Conservation (phyloP, 2,888 invertebrate species). For the Andrena fulva region DNA sequence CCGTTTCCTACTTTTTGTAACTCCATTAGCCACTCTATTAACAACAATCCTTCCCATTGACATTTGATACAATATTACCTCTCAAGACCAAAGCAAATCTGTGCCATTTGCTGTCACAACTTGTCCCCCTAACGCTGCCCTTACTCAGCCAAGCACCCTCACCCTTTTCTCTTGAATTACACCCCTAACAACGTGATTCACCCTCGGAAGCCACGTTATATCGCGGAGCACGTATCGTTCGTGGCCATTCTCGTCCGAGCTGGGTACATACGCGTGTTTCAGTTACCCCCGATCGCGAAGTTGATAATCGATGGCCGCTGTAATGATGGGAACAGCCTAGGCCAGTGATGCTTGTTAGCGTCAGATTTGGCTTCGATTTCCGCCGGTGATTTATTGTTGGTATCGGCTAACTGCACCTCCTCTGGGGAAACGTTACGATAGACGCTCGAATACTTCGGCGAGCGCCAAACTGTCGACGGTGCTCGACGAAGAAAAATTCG, state of each 20-base stretch:
- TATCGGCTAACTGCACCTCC: slow-evolving; percentile 33
- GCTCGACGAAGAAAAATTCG: slow-evolving; percentile 2
- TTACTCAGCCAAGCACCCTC: background rate
- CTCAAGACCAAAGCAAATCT: too few relatives aligned
- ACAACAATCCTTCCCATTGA: too few relatives aligned
- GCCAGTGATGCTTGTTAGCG: slow-evolving; percentile 42
- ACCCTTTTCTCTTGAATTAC: background rate
- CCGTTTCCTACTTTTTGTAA: too few relatives aligned
- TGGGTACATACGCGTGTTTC: slow-evolving; percentile 2
- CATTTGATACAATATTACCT: too few relatives aligned
- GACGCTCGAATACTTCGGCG: background rate
- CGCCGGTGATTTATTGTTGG: slow-evolving; percentile 37
- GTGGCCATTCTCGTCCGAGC: slow-evolving; percentile 25
- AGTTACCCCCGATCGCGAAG: slow-evolving; percentile 25
- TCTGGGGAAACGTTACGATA: background rate
- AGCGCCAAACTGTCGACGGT: background rate
- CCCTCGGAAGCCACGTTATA: background rate
- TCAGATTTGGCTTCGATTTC: slow-evolving; percentile 53
- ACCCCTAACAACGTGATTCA: background rate
- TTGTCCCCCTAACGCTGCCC: too few relatives aligned
- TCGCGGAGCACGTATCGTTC: slow-evolving; percentile 14
- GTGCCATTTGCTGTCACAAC: too few relatives aligned
- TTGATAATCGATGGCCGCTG: slow-evolving; percentile 47
- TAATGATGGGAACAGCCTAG: slow-evolving; percentile 45
- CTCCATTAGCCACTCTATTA: too few relatives aligned